Conservation (phyloP, 2,113 vertebrate genomes). For the Thryonomys swinderianus region DNA sequence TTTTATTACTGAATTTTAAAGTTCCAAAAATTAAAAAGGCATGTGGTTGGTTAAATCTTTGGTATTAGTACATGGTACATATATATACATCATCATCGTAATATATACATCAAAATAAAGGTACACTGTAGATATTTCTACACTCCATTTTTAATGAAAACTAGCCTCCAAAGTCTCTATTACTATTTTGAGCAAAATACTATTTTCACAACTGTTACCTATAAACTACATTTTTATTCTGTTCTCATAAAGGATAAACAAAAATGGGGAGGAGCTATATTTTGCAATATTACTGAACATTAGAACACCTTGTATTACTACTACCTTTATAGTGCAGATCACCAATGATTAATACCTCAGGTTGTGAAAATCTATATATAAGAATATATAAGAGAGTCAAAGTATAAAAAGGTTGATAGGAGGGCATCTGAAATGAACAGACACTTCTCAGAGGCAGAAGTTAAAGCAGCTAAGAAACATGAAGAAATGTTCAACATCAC, state of each 20-base stretch:
- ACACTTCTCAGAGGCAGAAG: too few species aligned
- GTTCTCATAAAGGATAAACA: constrained; percentile 82
- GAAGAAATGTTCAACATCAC: too few species aligned
- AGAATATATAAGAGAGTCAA: constrained; percentile 37
- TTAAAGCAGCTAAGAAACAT: too few species aligned
- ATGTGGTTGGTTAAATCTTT: constrained; percentile 65
- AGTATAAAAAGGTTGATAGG: constrained; percentile 20
- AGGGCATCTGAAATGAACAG: too few species aligned
- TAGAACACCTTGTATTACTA: neutral
- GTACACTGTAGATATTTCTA: constrained; percentile 78
- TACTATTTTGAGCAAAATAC: constrained; percentile 81
- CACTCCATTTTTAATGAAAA: constrained; percentile 85
- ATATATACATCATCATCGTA: constrained; percentile 77
- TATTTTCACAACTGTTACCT: constrained; percentile 84
- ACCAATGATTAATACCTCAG: neutral
- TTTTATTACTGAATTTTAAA: constrained; percentile 20
- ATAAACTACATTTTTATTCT: constrained; percentile 82
- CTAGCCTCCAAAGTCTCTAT: constrained; percentile 83
- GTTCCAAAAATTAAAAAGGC: constrained; percentile 67
- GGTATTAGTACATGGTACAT: constrained; percentile 69
- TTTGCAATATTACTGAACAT: constrained; percentile 71
- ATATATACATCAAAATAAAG: constrained; percentile 58
- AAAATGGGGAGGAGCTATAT: constrained; percentile 72
- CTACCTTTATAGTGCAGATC: constrained; percentile 53
- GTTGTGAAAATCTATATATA: constrained; percentile 31